Conservation (phyloP, 2,888 invertebrate species). For the Drosophila ochracea region DNA sequence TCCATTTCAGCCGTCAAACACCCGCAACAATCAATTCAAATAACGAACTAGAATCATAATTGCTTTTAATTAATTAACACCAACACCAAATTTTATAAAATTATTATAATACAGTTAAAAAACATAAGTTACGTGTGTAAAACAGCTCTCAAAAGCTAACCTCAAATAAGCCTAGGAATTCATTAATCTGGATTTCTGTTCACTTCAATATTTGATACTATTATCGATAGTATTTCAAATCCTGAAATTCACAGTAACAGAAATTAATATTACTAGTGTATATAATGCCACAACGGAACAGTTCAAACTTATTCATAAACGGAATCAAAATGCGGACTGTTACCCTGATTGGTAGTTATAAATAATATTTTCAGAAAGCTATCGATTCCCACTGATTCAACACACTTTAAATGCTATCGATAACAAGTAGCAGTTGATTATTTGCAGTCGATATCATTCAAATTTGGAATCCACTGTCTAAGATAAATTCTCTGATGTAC, state of each 20-base stretch:
- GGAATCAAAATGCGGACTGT: not conserved
- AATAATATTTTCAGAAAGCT: not conserved
- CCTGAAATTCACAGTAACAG: not conserved
- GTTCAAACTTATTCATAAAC: not conserved
- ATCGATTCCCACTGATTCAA: not conserved
- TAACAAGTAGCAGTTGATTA: not conserved
- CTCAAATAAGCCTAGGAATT: not conserved
- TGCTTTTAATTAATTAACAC: conserved; percentile 24
- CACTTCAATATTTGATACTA: not conserved
- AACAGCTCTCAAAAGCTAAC: conserved; percentile 21
- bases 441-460: not conserved
- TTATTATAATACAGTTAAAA: conserved; percentile 40
- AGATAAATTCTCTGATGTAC: too few relatives aligned
- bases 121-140: conserved; percentile 25
- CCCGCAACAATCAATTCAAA: conserved; percentile 37
- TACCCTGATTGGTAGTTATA: too few relatives aligned
- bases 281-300: not conserved
- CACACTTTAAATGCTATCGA: not conserved
- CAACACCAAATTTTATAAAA: conserved; percentile 43
- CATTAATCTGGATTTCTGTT: not conserved
- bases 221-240: not conserved
- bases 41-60: conserved; percentile 32
- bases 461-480: too few relatives aligned
- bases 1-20: conserved; percentile 16
- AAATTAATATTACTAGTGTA: not conserved